Base-by-base conservation (phyloP, 2,113 vertebrate species). In the Talpa occidentalis region DNA sequence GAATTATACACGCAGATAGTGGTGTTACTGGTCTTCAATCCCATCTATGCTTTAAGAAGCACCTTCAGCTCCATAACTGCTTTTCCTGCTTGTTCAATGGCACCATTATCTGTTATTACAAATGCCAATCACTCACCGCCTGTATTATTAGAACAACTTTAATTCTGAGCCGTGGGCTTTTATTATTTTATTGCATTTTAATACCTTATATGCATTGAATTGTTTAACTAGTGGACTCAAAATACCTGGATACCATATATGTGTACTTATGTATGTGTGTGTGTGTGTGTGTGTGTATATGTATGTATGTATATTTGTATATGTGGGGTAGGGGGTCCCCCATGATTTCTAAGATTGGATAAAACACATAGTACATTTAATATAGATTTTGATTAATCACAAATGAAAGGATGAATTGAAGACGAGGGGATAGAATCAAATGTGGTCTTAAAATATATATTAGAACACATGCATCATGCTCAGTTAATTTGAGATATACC, bases 381-480 rank as follows among this genome's bases (percentile, higher is more conserved):
- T 37, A 81, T 44, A n/a, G n/a, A 44, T 47, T 80, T 37, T 79
- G 15, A 56, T 74, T 73, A 62, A 44, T 73, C 47, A 64, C 49
- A 86, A 90, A 59, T 11, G 21, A 26, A 60, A 59, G 28, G 14
- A 66, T 28, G 19, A 56, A 66, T 28, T 54, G 35, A 73, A 32
- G 19, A 76, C 1, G 19, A 7, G 40, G 64, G 30, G 85, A n/a
- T 1, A 60, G 10, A 77, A 70, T 30, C 16, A 77, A 77, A 62
- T 70, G 28, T 83, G 56, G 79, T 21, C 44, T 44, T 64, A 47
- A 42, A 82, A 91, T 73, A 89, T 84, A 49, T 91, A 90, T 81
- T 59, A n/a, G 14, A 59, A 93, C 16, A 82, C 7, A 47, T 2
- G 3, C 35, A 35, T 52, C 90, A 26, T 35, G 22, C 30, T 47